phyloP scores from a whole-genome alignment of 2,888 invertebrate genomes.

The Caradrina clavipalpis region DNA sequence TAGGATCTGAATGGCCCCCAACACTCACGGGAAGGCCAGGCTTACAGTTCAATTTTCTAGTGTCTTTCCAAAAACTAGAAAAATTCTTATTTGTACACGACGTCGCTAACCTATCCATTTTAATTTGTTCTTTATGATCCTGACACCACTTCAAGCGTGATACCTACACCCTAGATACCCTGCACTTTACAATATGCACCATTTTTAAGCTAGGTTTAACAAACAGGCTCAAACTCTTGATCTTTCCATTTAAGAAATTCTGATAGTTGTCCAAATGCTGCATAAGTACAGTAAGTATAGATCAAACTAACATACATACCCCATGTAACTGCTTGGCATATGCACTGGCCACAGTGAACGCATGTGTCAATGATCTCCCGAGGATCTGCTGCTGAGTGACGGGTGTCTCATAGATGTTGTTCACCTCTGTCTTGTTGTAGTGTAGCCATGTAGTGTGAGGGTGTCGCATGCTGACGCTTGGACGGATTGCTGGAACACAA shows the following conservation, averaged over 20 bases:
- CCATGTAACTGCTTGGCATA: slow-evolving; percentile 95
- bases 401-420: slow-evolving; percentile 93
- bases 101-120: too few species aligned
- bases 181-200: not conserved
- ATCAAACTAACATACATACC: slow-evolving; percentile 89
- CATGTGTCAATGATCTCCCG: slow-evolving; percentile 93
- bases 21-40: too few species aligned
- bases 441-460: slow-evolving; percentile 95
- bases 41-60: too few species aligned
- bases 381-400: slow-evolving; percentile 93
- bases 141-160: too few species aligned
- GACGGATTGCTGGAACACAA: slow-evolving; percentile 86
- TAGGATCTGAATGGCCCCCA: too few species aligned
- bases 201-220: slow-evolving; percentile 8
- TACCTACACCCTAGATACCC: too few species aligned
- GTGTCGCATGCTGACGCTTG: slow-evolving; percentile 86
- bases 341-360: slow-evolving; percentile 94
- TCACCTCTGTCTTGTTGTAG: slow-evolving; percentile 92
- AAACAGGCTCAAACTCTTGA: slow-evolving; percentile 2
- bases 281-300: not conserved
- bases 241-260: not conserved
- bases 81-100: too few species aligned
- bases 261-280: slow-evolving; percentile 1
- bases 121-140: too few species aligned
- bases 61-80: too few species aligned